A percentile compares a stretch with the other conserved stretches of the same genome.
Conservation (phyloP, 2,113 vertebrate species). For the Pollachius pollachius region DNA sequence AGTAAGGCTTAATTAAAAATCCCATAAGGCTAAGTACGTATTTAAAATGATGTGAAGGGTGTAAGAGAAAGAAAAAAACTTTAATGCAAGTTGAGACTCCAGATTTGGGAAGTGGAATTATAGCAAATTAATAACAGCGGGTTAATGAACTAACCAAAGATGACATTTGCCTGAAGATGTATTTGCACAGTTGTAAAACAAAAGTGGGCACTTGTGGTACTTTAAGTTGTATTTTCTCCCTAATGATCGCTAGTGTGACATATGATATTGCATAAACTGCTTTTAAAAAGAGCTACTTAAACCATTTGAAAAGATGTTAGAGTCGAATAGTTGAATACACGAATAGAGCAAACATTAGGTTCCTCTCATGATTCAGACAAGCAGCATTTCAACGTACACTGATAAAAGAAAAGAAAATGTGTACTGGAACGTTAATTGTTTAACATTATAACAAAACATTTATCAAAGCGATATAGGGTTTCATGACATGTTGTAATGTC, state of each 20-base stretch:
- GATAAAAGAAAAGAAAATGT: slow-evolving; percentile 6
- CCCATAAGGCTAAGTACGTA: slow-evolving; percentile 44
- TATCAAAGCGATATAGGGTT: neutral
- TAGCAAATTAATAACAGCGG: slow-evolving; percentile 37
- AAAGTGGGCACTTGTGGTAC: no score
- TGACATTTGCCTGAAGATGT: slow-evolving; percentile 38
- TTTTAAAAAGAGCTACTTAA: slow-evolving; percentile 25
- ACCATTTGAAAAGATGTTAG: no score
- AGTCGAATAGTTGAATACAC: no score
- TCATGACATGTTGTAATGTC: no score
- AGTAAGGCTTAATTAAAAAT: slow-evolving; percentile 60
- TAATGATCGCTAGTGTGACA: no score
- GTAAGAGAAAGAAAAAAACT: slow-evolving; percentile 29
- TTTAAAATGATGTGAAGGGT: slow-evolving; percentile 22
- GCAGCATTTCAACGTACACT: no score
- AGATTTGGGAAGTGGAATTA: slow-evolving; percentile 43
- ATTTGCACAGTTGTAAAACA: slow-evolving; percentile 34
- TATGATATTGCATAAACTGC: neutral
- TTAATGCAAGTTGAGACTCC: slow-evolving; percentile 41
- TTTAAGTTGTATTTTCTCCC: no score
- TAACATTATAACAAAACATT: neutral
- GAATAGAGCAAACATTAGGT: no score
- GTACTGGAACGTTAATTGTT: neutral
- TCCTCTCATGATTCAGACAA: no score
- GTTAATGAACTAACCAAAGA: slow-evolving; percentile 51